Evolutionary conservation across 2,797 vertebrate species (phyloP).

Genomic region (Gorsachius magnificus): DNA sequence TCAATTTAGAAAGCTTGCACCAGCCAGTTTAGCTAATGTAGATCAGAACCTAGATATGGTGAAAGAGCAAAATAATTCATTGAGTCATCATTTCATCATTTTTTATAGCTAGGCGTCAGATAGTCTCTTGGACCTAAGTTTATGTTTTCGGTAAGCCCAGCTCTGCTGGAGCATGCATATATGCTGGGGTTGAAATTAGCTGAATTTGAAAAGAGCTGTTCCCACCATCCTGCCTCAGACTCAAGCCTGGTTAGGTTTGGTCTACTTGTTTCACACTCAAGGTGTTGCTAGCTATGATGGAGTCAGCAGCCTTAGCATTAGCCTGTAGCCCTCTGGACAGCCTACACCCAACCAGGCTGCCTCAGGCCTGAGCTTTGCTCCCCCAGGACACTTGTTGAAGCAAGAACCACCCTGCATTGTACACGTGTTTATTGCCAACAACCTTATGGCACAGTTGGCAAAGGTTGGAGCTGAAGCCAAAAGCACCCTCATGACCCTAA

Average conservation of each 20-base stretch:
- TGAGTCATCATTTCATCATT: neutral
- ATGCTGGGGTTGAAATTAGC: neutral
- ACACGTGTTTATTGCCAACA: neutral
- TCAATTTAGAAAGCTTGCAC: neutral
- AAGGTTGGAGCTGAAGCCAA: neutral
- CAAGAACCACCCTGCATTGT: neutral
- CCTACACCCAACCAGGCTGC: neutral
- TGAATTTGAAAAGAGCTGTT: neutral
- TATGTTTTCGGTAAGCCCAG: neutral
- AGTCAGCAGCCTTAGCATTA: neutral
- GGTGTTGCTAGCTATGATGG: neutral
- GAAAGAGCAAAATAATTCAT: neutral
- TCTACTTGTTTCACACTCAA: neutral
- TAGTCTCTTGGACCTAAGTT: neutral
- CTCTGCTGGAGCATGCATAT: neutral
- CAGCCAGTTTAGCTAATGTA: neutral
- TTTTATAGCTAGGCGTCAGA: neutral
- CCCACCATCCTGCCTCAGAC: neutral
- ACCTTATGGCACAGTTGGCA: neutral
- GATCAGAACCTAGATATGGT: neutral
- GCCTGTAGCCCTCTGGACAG: neutral
- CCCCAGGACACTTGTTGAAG: neutral
- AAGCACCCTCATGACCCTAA: neutral
- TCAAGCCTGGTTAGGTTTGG: neutral
- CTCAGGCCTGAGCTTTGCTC: neutral